Evolutionary conservation across 2,113 vertebrate genomes (phyloP).

Genomic region (Hydrolagus affinis): DNA sequence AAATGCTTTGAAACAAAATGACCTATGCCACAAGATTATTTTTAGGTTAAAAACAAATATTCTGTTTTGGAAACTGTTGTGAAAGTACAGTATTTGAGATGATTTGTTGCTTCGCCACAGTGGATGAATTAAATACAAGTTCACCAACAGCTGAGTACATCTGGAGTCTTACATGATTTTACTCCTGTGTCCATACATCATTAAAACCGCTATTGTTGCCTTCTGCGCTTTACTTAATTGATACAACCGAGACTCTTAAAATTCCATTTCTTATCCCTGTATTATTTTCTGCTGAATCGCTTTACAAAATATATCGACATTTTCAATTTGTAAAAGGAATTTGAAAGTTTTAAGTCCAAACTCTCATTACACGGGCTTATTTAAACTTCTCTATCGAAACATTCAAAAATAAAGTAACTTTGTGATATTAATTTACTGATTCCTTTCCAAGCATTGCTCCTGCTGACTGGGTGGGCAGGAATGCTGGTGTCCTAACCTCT

Average conservation of each 20-base stretch:
- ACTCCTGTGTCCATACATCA: conserved; percentile 43
- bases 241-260: conserved; percentile 31
- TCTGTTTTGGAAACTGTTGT: background rate
- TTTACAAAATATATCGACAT: background rate
- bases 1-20: background rate
- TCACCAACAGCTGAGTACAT: conserved; percentile 59
- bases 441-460: no score
- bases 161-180: conserved; percentile 44
- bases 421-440: no score
- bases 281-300: background rate
- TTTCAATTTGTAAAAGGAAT: conserved; percentile 6
- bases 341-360: no score
- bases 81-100: conserved; percentile 41
- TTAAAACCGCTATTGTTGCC: conserved; percentile 41
- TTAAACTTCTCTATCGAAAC: no score
- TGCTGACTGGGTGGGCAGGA: no score
- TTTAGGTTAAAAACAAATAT: background rate
- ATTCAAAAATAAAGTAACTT: no score
- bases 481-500: no score
- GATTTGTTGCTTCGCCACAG: conserved; percentile 39
- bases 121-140: conserved; percentile 42
- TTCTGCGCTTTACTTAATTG: conserved; percentile 38
- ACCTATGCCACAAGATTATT: background rate
- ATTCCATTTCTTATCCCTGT: conserved; percentile 16
- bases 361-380: no score